phyloP scores from a whole-genome alignment of 2,113 vertebrate genomes.

The Girardinichthys multiradiatus region DNA sequence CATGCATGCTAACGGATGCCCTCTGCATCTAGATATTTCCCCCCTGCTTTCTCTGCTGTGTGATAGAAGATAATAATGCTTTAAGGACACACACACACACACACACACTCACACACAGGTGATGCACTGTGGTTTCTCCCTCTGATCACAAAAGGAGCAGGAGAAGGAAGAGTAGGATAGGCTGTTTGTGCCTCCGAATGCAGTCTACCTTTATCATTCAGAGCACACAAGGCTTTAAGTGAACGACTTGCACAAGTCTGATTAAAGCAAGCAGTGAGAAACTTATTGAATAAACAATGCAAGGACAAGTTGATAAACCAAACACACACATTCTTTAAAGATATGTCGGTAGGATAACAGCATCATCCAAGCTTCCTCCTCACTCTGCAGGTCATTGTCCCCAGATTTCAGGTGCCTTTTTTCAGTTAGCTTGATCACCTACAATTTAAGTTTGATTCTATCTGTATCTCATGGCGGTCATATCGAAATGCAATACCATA shows the following conservation, averaged over 20 bases:
- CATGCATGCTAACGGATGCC: conserved; percentile 4
- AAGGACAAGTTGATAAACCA: conserved; percentile 35
- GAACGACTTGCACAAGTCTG: conserved; percentile 32
- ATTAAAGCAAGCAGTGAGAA: conserved; percentile 40
- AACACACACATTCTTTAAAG: conserved; percentile 27
- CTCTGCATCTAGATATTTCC: conserved; percentile 1
- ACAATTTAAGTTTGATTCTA: too few relatives aligned
- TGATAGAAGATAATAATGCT: conserved; percentile 22
- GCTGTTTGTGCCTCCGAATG: conserved; percentile 27
- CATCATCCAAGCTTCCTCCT: neutral
- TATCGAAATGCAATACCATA: neutral
- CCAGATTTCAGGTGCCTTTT: neutral
- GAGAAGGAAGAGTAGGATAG: conserved; percentile 1
- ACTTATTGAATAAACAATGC: conserved; percentile 57
- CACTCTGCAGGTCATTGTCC: conserved; percentile 1
- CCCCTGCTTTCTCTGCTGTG: conserved; percentile 32
- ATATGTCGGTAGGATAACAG: conserved; percentile 22
- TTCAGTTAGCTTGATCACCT: too few relatives aligned
- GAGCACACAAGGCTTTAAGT: conserved; percentile 46
- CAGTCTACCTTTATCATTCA: conserved; percentile 35
- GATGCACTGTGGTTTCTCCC: neutral
- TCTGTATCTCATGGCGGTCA: too few relatives aligned
- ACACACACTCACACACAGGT: neutral
- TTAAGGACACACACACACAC: neutral
- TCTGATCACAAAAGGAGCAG: conserved; percentile 1